phyloP scores from a whole-genome alignment of 2,888 invertebrate genomes.

The Nymphalis c-album region DNA sequence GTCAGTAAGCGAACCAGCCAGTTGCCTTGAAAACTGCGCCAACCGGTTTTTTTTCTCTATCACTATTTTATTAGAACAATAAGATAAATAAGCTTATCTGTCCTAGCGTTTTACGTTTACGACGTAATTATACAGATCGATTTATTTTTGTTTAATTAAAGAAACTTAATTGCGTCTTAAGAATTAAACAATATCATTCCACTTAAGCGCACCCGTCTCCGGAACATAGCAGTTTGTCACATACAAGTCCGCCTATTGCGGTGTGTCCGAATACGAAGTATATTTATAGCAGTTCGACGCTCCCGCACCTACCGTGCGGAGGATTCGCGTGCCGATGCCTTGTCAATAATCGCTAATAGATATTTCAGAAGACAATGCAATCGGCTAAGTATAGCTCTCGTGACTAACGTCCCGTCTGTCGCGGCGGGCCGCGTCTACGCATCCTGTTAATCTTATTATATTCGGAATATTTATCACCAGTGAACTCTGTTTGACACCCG shows the following conservation, averaged over 20 bases:
- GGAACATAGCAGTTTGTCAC: slow-evolving; percentile 45
- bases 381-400: slow-evolving; percentile 75
- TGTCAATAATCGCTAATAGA: slow-evolving; percentile 82
- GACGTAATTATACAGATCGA: no score
- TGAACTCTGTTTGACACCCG: slow-evolving; percentile 70
- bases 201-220: slow-evolving; percentile 20
- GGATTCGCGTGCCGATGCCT: slow-evolving; percentile 80
- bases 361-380: slow-evolving; percentile 81
- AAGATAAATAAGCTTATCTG: no score
- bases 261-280: slow-evolving; percentile 69
- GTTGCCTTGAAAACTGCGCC: no score
- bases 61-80: no score
- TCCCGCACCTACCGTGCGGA: slow-evolving; percentile 77
- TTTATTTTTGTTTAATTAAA: no score
- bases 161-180: no score
- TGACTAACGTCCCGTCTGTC: slow-evolving; percentile 74
- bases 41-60: no score
- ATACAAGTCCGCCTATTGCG: slow-evolving; percentile 56
- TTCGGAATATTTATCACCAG: slow-evolving; percentile 74
- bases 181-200: slow-evolving; percentile 8
- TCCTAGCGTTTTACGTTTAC: no score
- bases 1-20: no score
- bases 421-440: slow-evolving; percentile 56
- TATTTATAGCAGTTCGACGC: slow-evolving; percentile 80
- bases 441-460: slow-evolving; percentile 79